These are phyloP conservation scores for Sebastes kiyomatsui DNA, from an alignment of 2,797 vertebrate species.

Conservation along the genomic window DNA sequence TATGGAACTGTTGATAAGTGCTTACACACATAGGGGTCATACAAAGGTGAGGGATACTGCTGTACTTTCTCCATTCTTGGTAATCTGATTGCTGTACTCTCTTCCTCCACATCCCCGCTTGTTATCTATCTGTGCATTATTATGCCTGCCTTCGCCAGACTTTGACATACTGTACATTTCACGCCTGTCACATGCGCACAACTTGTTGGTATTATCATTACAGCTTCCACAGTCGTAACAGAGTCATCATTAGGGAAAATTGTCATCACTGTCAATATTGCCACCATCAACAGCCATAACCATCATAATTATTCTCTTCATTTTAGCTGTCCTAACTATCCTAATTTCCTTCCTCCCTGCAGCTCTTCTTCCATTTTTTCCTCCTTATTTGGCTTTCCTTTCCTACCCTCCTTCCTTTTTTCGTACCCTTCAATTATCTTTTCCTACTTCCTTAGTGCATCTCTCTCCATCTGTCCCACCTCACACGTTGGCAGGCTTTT, in stretches of 20 bases:
- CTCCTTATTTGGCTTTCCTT: not conserved
- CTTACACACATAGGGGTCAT: not conserved
- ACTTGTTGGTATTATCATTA: constrained; percentile 6
- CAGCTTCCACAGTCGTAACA: constrained; percentile 1
- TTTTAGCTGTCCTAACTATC: not conserved
- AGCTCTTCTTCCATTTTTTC: not conserved
- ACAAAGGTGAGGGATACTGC: not conserved
- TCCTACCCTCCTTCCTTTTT: not conserved
- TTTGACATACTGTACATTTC: constrained; percentile 27
- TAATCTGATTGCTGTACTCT: constrained; percentile 5
- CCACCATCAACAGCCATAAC: constrained; percentile 30
- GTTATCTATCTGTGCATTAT: constrained; percentile 9
- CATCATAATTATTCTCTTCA: constrained; percentile 31
- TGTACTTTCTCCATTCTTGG: not conserved
- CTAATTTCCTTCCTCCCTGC: constrained; percentile 10
- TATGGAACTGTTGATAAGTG: not conserved
- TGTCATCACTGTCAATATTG: constrained; percentile 33
- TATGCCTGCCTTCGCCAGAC: not conserved
- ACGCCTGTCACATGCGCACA: constrained; percentile 25
- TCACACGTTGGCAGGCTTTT: constrained; percentile 14
- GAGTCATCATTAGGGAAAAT: constrained; percentile 43
- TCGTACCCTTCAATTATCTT: constrained; percentile 8
- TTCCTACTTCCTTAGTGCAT: not conserved
- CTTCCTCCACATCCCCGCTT: not conserved
- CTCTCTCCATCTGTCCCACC: not conserved